A percentile compares a stretch with the other conserved stretches of the same genome.
phyloP scores from a whole-genome alignment of 1,140 invertebrate species.

The Ceratina calcarata region DNA sequence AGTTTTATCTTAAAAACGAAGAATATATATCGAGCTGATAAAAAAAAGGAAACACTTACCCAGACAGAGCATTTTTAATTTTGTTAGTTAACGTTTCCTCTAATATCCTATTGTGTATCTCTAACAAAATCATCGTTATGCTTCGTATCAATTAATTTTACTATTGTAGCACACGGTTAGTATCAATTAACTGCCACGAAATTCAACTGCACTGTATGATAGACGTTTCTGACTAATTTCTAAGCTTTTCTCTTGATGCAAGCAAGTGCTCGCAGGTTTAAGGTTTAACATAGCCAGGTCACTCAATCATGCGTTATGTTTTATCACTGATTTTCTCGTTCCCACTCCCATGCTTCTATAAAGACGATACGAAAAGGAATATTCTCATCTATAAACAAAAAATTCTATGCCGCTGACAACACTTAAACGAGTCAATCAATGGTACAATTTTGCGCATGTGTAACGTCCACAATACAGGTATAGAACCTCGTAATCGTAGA shows the following conservation, averaged over 20 bases:
- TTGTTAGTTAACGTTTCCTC: conserved; percentile 97
- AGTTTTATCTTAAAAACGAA: conserved; percentile 37
- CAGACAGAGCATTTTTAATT: conserved; percentile 96
- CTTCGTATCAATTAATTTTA: conserved; percentile 65
- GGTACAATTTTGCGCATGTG: too few relatives aligned
- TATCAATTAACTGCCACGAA: conserved; percentile 70
- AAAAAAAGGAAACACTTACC: conserved; percentile 84
- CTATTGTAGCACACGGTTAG: conserved; percentile 70
- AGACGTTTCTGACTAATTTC: conserved; percentile 56
- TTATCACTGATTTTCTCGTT: background rate
- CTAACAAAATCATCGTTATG: conserved; percentile 96
- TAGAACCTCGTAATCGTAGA: too few relatives aligned
- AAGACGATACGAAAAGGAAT: too few relatives aligned
- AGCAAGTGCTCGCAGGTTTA: conserved; percentile 1
- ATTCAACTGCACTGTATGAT: conserved; percentile 59
- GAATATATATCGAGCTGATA: conserved; percentile 47
- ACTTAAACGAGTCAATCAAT: too few relatives aligned
- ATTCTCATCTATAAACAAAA: too few relatives aligned
- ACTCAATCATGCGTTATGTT: conserved; percentile 21
- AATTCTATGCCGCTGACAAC: too few relatives aligned
- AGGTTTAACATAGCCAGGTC: conserved; percentile 30
- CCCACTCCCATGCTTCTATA: too few relatives aligned
- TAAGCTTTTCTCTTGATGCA: conserved; percentile 38
- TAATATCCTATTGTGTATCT: conserved; percentile 99
- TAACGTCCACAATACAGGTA: too few relatives aligned